phyloP scores from a whole-genome alignment of 1,140 invertebrate genomes.

The Drosophila sp. region DNA sequence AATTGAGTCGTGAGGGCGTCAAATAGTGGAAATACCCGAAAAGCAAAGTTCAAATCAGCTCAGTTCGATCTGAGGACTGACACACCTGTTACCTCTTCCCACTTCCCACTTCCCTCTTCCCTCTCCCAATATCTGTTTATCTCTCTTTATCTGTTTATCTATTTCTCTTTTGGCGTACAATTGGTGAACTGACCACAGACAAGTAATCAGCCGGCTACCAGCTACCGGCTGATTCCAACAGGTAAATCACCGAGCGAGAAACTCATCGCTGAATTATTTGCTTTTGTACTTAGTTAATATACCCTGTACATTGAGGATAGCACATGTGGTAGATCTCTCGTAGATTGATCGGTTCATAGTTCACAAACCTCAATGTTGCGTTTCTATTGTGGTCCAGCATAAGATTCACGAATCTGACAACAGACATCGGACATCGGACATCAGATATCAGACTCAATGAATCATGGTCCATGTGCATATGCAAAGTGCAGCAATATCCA shows the following conservation, averaged over 20 bases:
- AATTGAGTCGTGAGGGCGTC: neutral
- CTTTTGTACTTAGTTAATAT: constrained; percentile 29
- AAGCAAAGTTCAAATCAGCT: constrained; percentile 9
- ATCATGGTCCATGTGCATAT: neutral
- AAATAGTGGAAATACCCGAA: constrained; percentile 37
- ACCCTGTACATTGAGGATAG: neutral
- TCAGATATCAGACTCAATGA: neutral
- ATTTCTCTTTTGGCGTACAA: neutral
- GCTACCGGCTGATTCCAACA: constrained; percentile 1
- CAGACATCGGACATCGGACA: too few relatives aligned
- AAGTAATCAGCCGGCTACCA: constrained; percentile 7
- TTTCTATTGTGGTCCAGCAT: neutral
- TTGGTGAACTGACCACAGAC: constrained; percentile 65
- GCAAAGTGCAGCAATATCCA: neutral
- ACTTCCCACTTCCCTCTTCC: too few relatives aligned
- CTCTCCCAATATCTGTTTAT: neutral
- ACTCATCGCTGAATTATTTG: constrained; percentile 34
- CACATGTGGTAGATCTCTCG: neutral
- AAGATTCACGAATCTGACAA: neutral
- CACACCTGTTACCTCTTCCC: neutral
- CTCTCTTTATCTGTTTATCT: neutral
- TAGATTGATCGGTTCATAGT: neutral
- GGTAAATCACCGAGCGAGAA: constrained; percentile 40
- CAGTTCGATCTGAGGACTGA: neutral
- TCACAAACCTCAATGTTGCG: too few relatives aligned